Percentiles rank a stretch among this genome's conserved stretches.
phyloP scores from a whole-genome alignment of 1,140 invertebrate species.

The Sitophilus oryzae region DNA sequence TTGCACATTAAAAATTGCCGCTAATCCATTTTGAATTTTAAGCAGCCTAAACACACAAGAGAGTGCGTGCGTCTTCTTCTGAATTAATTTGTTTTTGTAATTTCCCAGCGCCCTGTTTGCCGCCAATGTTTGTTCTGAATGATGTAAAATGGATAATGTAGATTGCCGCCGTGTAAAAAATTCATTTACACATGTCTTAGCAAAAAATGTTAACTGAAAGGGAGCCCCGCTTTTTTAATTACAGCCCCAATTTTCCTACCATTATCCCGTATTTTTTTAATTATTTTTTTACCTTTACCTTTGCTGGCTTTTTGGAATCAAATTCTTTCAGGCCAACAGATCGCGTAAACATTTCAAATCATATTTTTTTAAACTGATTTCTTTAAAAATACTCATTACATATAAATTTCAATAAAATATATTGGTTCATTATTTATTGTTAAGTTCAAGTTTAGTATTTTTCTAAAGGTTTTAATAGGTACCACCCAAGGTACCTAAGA shows the following conservation, averaged over 20 bases:
- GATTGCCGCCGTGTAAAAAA: constrained; percentile 5
- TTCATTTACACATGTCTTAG: constrained; percentile 8
- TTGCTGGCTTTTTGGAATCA: no score
- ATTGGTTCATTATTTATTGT: no score
- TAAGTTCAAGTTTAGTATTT: no score
- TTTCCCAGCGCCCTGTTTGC: constrained; percentile 18
- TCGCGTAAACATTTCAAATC: no score
- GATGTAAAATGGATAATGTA: constrained; percentile 12
- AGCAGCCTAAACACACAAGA: constrained; percentile 24
- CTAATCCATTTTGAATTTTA: constrained; percentile 28
- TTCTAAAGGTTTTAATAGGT: no score
- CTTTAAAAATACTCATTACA: no score
- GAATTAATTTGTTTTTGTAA: constrained; percentile 28
- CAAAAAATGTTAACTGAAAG: constrained; percentile 4
- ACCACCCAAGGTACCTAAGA: no score
- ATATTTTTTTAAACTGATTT: no score
- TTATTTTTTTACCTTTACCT: no score
- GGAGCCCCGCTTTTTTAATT: background rate
- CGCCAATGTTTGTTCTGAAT: constrained; percentile 22
- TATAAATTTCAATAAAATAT: no score
- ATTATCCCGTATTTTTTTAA: no score
- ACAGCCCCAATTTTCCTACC: background rate
- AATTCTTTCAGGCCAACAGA: no score
- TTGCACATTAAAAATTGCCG: constrained; percentile 28
- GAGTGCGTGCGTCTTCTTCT: constrained; percentile 24